Evolutionary conservation across 1,140 invertebrate genomes (phyloP).

Genomic region (Cepaea nemoralis): DNA sequence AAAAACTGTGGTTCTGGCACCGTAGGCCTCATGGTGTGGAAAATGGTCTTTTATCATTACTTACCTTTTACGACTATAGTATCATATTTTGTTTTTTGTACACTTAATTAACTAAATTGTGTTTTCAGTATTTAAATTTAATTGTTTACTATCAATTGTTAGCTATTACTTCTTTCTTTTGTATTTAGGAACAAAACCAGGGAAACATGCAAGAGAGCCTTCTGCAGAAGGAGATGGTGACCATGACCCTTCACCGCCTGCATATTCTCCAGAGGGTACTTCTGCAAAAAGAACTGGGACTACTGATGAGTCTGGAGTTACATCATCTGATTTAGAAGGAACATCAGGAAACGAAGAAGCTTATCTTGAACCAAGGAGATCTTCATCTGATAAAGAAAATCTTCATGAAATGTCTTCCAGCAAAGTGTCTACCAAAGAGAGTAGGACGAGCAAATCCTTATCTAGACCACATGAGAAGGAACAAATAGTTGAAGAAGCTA

Average conservation of each 20-base stretch:
- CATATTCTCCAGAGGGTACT: constrained; percentile 52
- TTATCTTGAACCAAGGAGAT: constrained; percentile 6
- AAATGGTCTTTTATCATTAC: background rate
- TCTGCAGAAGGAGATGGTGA: constrained; percentile 43
- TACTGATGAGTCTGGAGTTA: background rate
- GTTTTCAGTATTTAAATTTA: background rate
- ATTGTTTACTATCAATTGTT: background rate
- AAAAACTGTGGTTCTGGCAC: background rate
- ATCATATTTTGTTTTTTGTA: too few relatives aligned
- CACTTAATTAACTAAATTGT: background rate
- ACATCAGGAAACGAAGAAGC: constrained; percentile 31
- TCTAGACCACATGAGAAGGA: constrained; percentile 29
- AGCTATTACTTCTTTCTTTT: constrained; percentile 8
- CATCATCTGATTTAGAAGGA: constrained; percentile 11
- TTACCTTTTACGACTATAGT: background rate
- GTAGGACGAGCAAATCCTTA: background rate
- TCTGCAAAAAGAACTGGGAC: constrained; percentile 36
- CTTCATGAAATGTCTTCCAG: constrained; percentile 24
- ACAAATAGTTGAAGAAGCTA: constrained; percentile 29
- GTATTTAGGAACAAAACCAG: constrained; percentile 53
- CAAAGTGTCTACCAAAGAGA: constrained; percentile 35
- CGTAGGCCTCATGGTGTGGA: background rate
- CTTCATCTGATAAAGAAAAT: constrained; percentile 28
- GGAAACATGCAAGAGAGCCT: constrained; percentile 49
- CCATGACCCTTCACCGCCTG: constrained; percentile 48